Evolutionary conservation across 2,797 vertebrate genomes (phyloP).

Genomic region (Gallinago nigripennis): DNA sequence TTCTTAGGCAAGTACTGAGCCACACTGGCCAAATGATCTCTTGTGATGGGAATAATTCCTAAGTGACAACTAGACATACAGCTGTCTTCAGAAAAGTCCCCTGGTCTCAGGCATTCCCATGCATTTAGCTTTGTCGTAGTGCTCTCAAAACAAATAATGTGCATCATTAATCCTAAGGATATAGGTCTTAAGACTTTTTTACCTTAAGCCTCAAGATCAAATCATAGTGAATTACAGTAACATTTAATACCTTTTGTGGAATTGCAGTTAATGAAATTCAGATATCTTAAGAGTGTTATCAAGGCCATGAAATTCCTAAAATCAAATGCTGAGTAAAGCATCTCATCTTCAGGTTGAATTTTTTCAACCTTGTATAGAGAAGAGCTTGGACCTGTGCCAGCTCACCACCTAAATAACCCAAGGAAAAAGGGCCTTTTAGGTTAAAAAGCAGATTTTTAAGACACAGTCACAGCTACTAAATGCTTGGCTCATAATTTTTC

Average conservation of each 20-base stretch:
- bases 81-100: neutral
- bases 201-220: neutral
- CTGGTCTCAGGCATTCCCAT: neutral
- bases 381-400: neutral
- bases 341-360: neutral
- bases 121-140: neutral
- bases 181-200: neutral
- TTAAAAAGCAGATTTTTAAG: neutral
- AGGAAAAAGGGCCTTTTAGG: neutral
- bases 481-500: neutral
- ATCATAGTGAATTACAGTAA: neutral
- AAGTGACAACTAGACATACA: neutral
- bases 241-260: rapidly evolving
- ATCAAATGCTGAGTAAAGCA: neutral
- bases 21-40: neutral
- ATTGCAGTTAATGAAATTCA: neutral
- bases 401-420: neutral
- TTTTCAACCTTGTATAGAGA: neutral
- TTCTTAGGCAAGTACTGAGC: rapidly evolving
- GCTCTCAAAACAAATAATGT: neutral
- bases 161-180: neutral
- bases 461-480: neutral
- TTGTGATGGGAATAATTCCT: neutral
- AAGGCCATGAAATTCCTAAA: neutral
- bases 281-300: neutral